These are phyloP conservation scores for Pachyramphus minor DNA, from an alignment of 2,113 vertebrate species.

Conservation along the genomic window DNA sequence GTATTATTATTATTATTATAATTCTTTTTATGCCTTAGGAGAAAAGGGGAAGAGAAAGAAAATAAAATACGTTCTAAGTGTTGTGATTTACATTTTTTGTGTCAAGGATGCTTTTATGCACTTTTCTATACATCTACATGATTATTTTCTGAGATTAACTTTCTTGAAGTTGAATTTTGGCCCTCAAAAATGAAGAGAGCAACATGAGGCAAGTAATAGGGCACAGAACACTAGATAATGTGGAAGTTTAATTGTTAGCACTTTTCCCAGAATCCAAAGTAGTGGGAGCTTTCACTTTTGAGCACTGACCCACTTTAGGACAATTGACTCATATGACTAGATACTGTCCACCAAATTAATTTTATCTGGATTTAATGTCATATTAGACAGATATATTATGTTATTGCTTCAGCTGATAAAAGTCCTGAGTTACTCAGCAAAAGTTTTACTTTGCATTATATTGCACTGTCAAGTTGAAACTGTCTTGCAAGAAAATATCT, in stretches of 20 bases:
- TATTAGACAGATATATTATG: background rate
- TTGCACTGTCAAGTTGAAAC: background rate
- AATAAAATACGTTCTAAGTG: background rate
- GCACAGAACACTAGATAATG: background rate
- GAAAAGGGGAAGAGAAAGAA: constrained; percentile 5
- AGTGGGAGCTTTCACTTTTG: background rate
- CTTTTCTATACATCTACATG: background rate
- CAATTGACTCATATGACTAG: background rate
- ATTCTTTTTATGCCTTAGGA: constrained; percentile 9
- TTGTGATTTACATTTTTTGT: constrained; percentile 41
- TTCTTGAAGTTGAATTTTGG: constrained; percentile 19
- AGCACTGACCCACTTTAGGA: background rate
- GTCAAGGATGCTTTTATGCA: constrained; percentile 50
- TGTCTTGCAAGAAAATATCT: background rate
- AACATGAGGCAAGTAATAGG: background rate
- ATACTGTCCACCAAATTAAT: background rate
- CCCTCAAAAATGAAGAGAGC: background rate
- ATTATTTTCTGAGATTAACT: constrained; percentile 36
- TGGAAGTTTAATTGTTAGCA: background rate
- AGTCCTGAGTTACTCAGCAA: background rate
- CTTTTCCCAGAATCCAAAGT: background rate
- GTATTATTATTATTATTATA: background rate
- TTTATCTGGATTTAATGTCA: background rate
- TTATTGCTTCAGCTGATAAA: background rate
- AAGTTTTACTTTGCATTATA: background rate